Evolutionary conservation across 2,113 vertebrate species (phyloP), one percentile per base, ranked within the genome.

Genomic region (Chauna torquata): DNA sequence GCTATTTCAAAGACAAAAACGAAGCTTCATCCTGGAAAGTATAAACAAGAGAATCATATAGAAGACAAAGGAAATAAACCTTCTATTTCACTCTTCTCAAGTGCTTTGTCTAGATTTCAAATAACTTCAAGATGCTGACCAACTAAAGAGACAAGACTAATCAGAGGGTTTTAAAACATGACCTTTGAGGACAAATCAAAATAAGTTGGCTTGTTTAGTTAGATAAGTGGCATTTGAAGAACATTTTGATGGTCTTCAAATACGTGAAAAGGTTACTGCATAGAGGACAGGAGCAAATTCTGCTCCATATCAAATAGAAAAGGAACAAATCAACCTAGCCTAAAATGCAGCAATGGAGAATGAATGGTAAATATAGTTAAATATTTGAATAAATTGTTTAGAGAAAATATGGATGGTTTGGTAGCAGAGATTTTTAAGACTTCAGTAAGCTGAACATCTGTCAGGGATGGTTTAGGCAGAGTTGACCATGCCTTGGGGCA

Each of bases 1-100:
- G 69, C 74, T 95, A 71, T 91, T 94, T 84, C 61, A 71, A 95
- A 95, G 86, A 95, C 45, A 82, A 85, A 95, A 94, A 20, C 44
- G 65, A 95, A 84, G 19, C 17, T 91, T 92, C 34, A 55, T 64
- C 69, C 47, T 91, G 38, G 59, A 91, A 82, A 55, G 72, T 75
- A 83, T 58, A 90, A 95, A 59, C 18, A 90, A 65, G 16, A 87
- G 14, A 59, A 90, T 57, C 66, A 69, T 52, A 61, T 1, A 24
- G 40, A 92, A 93, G 40, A 77, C 50, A 94, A 59, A 68, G 11
- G 54, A 78, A 94, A 82, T 54, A 75, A 85, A 45, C n/a, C 58
- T 47, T 24, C 52, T 58, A 12, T 59, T 77, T 59, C 12, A 16
- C 17, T 76, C 42, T 47, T 45, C 55, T n/a, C 23, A 58, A 76